Conservation (phyloP, 2,797 vertebrate genomes). For the Halcyon leucocephala region DNA sequence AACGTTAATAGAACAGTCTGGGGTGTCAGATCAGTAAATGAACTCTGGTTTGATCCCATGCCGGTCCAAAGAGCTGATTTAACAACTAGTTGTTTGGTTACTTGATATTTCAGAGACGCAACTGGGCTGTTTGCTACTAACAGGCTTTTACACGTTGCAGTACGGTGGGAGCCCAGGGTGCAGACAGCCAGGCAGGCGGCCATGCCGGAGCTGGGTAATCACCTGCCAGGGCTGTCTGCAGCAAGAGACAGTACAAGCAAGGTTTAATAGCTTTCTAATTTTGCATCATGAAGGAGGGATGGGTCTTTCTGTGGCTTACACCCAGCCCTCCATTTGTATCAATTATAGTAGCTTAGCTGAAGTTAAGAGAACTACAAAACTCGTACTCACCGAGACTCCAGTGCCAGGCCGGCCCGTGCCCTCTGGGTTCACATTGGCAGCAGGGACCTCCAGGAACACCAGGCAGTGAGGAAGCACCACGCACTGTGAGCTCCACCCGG, state of each 20-base stretch:
- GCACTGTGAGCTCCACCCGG: rapidly evolving
- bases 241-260: not conserved
- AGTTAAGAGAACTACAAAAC: not conserved
- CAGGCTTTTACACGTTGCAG: not conserved
- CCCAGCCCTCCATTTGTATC: not conserved
- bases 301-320: not conserved
- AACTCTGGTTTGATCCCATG: conserved; percentile 41
- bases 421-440: not conserved
- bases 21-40: not conserved
- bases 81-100: conserved; percentile 28
- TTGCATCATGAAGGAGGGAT: not conserved
- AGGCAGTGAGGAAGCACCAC: rapidly evolving
- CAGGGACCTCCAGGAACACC: not conserved
- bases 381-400: not conserved
- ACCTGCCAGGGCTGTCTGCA: not conserved
- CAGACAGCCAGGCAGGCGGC: not conserved
- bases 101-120: conserved; percentile 16
- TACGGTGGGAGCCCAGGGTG: not conserved
- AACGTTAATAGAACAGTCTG: conserved; percentile 52
- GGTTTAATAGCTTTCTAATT: not conserved
- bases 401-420: not conserved
- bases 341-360: not conserved
- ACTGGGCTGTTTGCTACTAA: not conserved
- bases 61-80: conserved; percentile 46
- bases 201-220: not conserved